Evolutionary conservation across 2,888 invertebrate genomes (phyloP), one percentile per base, ranked within the genome.

Genomic region (Dicyrtoma fusca): DNA sequence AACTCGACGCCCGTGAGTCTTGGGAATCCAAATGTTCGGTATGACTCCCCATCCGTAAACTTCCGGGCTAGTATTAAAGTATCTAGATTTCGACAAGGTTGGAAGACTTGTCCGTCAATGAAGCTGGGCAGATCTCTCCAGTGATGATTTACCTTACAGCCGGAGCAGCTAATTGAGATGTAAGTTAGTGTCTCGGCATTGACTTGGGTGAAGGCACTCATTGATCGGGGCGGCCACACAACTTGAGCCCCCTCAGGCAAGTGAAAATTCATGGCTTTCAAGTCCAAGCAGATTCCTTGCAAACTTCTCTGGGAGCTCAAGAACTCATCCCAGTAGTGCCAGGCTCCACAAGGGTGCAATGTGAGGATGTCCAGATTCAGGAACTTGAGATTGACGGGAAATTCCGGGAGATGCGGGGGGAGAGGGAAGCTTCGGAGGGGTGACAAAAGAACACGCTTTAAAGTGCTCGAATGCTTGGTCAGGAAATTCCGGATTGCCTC

Each of bases 371-470:
- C 34, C 42, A 61, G n/a, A 19, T 26, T 10, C 5, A 61, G 23
- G 34, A 14, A 26, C 23, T 61, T n/a, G 14, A 34, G 34, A 5
- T 34, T 34, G 8, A 34, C 34, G 3, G 34, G 34, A 8, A 34
- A 34, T 34, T 34, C 5, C 5, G n/a, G 26, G 34, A 61, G 4
- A 8, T 34, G 34, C 34, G 34, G 34, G 34, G 17, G 14, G 23
- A 57, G 23, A 6, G 62, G 2, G 19, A 61, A 61, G 19, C 62
- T 61, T 14, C 62, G 62, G 34, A 61, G n/a, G 26, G 62, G 62
- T n/a, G 34, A 26, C 14, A 61, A 42, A n/a, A 4, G 8, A 25
- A 61, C 5, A 10, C 34, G n/a, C n/a, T 42, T 13, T 61, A 61
- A 19, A 8, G 62, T 26, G 1, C 6, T 25, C 14, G n/a, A 11